phyloP scores from a whole-genome alignment of 2,113 vertebrate species.

The Pontoporia blainvillei region DNA sequence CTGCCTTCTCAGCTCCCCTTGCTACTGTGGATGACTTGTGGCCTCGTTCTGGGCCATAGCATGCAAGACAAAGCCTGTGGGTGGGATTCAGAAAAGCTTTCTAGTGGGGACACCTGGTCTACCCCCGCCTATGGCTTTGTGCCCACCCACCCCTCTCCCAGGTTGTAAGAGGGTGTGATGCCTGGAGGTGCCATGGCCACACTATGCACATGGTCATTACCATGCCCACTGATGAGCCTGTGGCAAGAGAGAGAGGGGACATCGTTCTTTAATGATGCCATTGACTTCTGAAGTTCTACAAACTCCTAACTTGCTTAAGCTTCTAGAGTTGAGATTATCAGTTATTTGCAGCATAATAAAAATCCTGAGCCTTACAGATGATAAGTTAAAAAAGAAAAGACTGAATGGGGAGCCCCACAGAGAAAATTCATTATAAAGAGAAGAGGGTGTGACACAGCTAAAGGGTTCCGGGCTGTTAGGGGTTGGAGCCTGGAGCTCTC shows the following conservation, averaged over 20 bases:
- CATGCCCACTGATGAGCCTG: neutral
- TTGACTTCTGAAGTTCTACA: neutral
- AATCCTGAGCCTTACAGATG: neutral
- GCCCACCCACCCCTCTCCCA: neutral
- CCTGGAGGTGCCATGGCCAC: too few relatives aligned
- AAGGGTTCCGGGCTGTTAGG: neutral
- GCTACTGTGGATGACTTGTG: neutral
- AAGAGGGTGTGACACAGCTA: neutral
- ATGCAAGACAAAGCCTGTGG: neutral
- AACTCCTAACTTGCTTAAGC: neutral
- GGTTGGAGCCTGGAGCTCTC: too few relatives aligned
- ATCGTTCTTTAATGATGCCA: too few relatives aligned
- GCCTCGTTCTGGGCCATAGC: neutral
- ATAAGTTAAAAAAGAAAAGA: neutral
- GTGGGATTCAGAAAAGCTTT: neutral
- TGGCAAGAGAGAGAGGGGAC: too few relatives aligned
- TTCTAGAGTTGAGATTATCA: neutral
- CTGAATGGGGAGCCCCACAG: neutral
- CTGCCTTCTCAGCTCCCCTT: neutral
- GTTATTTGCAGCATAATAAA: neutral
- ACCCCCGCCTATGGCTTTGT: neutral
- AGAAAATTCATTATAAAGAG: neutral
- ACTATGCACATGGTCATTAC: fast-evolving
- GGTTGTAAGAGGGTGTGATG: too few relatives aligned
- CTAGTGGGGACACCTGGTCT: neutral